Base-by-base conservation (phyloP, 2,797 vertebrate genomes). In the Danio kyathit region DNA sequence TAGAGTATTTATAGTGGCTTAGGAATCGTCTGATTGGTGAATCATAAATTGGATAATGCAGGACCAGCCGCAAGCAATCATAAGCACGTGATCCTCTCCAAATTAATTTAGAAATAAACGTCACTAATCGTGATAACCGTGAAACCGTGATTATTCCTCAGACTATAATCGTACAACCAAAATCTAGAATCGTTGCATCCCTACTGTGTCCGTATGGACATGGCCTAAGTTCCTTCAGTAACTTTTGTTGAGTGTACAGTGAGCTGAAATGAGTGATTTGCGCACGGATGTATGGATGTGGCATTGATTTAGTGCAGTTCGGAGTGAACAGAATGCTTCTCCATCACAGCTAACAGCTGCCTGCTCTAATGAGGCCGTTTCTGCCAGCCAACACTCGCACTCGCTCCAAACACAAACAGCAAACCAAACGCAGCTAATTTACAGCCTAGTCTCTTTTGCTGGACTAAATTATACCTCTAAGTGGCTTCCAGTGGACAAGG, bases 341-440 rank as follows among this genome's bases (percentile, higher is more conserved):
- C 51, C 48, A 76, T 52, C 38, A 49, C 66, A 63, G 6, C 65
- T 43, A 51, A 78, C 64, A 82, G 80, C 65, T 64, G 71, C 64
- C 70, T 73, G 46, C 77, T 56, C 44, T 85, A 82, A 85, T 85
- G 83, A 79, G 76, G 52, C 64, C 52, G 64, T 76, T 57, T 52
- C 66, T 79, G 46, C 19, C 57, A 65, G 80, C 71, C 63, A 44
- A 65, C 51, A 75, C 14, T 54, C 40, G 48, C 54, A 76, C 64
- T 64, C 49, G 56, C 60, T 72, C 63, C 44, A 38, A 57, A 59
- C 61, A 56, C 48, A 52, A 44, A 71, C 49, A 17, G 38, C 43
- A 17, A 43, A 38, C n/a, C 13, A 38, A 73, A 76, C 61, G 64
- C 63, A 44, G 56, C 46, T 75, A 13, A 38, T 74, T 74, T 61